Conservation (phyloP, 2,888 invertebrate genomes). For the Melikaiella ostensackeni region DNA sequence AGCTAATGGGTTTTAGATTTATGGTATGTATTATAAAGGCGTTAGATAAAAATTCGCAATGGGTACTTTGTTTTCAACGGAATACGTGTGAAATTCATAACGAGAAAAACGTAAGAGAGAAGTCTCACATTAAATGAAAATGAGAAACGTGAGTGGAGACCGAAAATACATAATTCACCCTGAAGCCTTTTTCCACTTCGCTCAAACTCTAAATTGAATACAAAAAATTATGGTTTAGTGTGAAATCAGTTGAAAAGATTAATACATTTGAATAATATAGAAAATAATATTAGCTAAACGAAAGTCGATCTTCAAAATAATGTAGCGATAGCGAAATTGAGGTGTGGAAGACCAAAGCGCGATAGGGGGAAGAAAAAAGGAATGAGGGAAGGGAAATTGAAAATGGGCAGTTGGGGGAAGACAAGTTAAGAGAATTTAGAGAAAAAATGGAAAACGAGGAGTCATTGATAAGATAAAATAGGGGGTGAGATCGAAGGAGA, state of each 20-base stretch:
- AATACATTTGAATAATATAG: neutral
- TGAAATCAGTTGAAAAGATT: neutral
- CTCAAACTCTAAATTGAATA: neutral
- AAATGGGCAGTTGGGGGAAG: too few relatives aligned
- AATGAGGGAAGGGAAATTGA: too few relatives aligned
- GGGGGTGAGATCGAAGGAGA: too few relatives aligned
- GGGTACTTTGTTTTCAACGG: constrained; percentile 3
- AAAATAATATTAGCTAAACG: neutral
- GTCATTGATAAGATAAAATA: too few relatives aligned
- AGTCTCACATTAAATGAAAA: constrained; percentile 30
- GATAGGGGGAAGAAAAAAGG: too few relatives aligned
- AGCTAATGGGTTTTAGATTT: neutral
- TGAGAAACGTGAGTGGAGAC: constrained; percentile 34
- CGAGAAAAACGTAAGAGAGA: constrained; percentile 24
- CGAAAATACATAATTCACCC: constrained; percentile 29
- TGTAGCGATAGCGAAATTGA: too few relatives aligned
- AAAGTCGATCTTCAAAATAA: too few relatives aligned
- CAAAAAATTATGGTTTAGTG: neutral
- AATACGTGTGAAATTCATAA: constrained; percentile 11
- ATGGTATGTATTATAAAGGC: neutral
- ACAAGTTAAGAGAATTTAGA: too few relatives aligned
- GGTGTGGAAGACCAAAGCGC: too few relatives aligned
- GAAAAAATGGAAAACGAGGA: too few relatives aligned
- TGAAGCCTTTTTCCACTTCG: neutral
- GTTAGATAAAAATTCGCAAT: neutral